Conservation (phyloP, 2,797 vertebrate genomes). For the Acestrorhynchus altus region DNA sequence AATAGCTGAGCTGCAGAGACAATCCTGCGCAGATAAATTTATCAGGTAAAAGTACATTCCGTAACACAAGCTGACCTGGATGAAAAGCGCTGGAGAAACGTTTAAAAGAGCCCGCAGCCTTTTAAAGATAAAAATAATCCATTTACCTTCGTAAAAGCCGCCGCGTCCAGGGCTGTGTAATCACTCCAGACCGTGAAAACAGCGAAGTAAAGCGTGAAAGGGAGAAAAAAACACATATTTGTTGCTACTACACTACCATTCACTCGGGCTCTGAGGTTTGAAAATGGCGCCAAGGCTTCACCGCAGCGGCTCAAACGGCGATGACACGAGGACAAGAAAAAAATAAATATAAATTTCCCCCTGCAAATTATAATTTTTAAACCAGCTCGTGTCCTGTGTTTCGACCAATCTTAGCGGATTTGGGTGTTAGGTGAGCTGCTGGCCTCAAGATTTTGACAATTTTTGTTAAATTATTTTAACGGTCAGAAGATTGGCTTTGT, state of each 20-base stretch:
- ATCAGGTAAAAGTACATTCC: too few relatives aligned
- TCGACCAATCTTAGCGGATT: slow-evolving; percentile 34
- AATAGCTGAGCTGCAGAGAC: too few relatives aligned
- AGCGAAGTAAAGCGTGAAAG: slow-evolving; percentile 26
- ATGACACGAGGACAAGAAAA: slow-evolving; percentile 67
- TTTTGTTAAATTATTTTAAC: slow-evolving; percentile 73
- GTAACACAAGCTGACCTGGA: too few relatives aligned
- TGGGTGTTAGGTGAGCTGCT: slow-evolving; percentile 33
- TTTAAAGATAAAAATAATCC: neutral
- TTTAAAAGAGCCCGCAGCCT: neutral
- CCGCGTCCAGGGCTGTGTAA: slow-evolving; percentile 8
- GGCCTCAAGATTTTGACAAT: slow-evolving; percentile 72
- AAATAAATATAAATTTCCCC: slow-evolving; percentile 75
- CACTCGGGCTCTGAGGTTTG: slow-evolving; percentile 76
- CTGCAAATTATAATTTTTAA: slow-evolving; percentile 53
- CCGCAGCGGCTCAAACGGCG: slow-evolving; percentile 64
- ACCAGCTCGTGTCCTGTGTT: slow-evolving; percentile 54
- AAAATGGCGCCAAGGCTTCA: slow-evolving; percentile 79
- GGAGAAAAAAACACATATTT: slow-evolving; percentile 56
- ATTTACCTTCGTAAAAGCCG: slow-evolving; percentile 49
- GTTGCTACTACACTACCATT: slow-evolving; percentile 70
- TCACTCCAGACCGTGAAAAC: neutral
- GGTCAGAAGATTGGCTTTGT: slow-evolving; percentile 64
- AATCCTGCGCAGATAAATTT: too few relatives aligned
- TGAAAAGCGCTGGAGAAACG: neutral